These are phyloP conservation scores for Popillia japonica DNA, from an alignment of 1,140 invertebrate genomes.

Conservation along the genomic window DNA sequence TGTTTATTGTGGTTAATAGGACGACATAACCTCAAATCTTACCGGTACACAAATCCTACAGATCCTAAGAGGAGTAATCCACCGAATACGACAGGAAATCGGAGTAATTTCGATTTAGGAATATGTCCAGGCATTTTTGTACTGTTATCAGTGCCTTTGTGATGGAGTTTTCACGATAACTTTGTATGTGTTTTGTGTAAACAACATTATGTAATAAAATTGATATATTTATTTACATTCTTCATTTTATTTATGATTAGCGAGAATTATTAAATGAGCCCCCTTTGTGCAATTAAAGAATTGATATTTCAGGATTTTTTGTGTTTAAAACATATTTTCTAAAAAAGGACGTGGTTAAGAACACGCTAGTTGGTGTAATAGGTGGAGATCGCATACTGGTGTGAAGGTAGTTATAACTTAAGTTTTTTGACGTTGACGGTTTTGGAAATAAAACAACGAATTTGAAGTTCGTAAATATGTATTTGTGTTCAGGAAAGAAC, in stretches of 20 bases:
- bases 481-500: not conserved
- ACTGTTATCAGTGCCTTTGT: not conserved
- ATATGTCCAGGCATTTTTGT: not conserved
- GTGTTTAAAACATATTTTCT: no score
- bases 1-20: not conserved
- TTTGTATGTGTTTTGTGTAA: not conserved
- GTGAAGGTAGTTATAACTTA: no score
- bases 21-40: slow-evolving; percentile 37
- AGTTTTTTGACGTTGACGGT: no score
- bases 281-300: no score
- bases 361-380: no score
- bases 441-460: not conserved
- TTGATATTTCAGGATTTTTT: no score
- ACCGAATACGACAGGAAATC: slow-evolving; percentile 43
- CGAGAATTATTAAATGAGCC: no score
- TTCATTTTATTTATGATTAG: no score
- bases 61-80: slow-evolving; percentile 39
- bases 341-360: no score
- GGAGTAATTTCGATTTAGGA: slow-evolving; percentile 41
- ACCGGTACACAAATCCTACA: slow-evolving; percentile 43
- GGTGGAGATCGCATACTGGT: no score
- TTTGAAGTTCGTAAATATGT: not conserved
- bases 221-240: no score
- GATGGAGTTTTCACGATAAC: not conserved
- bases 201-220: not conserved